A percentile compares a stretch with the other conserved stretches of the same genome.
Conservation (phyloP, 1,140 invertebrate genomes). For the Chironomus tepperi region DNA sequence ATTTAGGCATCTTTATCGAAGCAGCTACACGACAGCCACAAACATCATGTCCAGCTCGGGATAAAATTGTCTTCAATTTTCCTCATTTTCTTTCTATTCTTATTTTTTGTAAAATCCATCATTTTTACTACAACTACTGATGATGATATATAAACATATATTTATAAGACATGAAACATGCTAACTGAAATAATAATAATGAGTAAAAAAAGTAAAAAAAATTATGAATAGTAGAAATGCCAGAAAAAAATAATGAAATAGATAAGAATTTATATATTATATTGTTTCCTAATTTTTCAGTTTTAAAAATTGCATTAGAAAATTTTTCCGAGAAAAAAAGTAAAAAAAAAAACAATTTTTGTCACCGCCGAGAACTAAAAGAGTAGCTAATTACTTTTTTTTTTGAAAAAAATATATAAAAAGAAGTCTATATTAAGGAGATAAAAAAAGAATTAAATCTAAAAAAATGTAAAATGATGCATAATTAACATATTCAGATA, state of each 20-base stretch:
- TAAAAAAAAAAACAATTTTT: neutral
- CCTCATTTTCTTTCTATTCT: neutral
- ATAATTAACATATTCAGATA: slow-evolving; percentile 4
- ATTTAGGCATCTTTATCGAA: too few relatives aligned
- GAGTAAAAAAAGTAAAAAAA: slow-evolving; percentile 1
- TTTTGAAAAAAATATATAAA: neutral
- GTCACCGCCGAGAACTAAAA: neutral
- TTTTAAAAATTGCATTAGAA: neutral
- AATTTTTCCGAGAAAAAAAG: neutral
- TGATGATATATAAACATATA: slow-evolving; percentile 6
- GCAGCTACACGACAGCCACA: too few relatives aligned
- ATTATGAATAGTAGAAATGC: neutral
- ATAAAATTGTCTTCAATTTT: neutral
- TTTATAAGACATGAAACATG: slow-evolving; percentile 2
- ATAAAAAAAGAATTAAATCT: slow-evolving; percentile 11
- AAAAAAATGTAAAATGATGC: slow-evolving; percentile 13
- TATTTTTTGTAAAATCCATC: neutral
- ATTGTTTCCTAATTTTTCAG: neutral
- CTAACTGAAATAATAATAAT: neutral
- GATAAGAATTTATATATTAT: neutral
- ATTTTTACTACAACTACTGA: neutral
- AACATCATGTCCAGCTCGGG: too few relatives aligned
- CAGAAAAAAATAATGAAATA: slow-evolving; percentile 10
- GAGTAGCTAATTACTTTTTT: neutral
- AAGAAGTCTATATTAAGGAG: slow-evolving; percentile 17